These are phyloP conservation scores for Hylyphantes graminicola DNA, from an alignment of 1,140 invertebrate genomes.

Conservation along the genomic window DNA sequence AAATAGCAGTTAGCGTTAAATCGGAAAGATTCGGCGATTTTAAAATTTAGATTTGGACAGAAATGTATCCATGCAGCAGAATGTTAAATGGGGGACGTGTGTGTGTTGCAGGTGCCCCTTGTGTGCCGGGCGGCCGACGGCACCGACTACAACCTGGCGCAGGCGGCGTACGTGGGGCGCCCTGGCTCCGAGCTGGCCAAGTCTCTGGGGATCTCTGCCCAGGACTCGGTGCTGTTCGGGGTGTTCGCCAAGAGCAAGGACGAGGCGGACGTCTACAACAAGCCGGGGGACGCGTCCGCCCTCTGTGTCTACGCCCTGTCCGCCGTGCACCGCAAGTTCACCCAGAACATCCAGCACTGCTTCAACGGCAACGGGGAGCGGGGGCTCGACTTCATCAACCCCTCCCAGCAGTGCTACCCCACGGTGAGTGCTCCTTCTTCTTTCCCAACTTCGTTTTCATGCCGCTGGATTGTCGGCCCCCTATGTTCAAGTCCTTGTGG, in stretches of 20 bases:
- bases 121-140: conserved; percentile 71
- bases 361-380: conserved; percentile 89
- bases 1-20: too few species aligned
- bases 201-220: conserved; percentile 86
- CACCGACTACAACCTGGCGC: conserved; percentile 87
- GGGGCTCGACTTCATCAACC: conserved; percentile 90
- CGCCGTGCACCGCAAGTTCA: conserved; percentile 92
- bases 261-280: conserved; percentile 63
- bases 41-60: too few species aligned
- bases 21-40: too few species aligned
- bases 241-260: conserved; percentile 85
- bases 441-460: too few species aligned
- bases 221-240: conserved; percentile 94
- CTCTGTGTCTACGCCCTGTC: conserved; percentile 96
- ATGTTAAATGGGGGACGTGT: too few species aligned
- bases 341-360: conserved; percentile 96
- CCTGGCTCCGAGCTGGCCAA: conserved; percentile 89
- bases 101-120: conserved; percentile 88
- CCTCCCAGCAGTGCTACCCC: conserved; percentile 83
- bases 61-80: too few species aligned
- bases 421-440: too few species aligned
- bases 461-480: too few species aligned
- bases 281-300: conserved; percentile 79
- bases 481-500: too few species aligned
- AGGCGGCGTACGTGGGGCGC: conserved; percentile 93